Conservation (phyloP, 2,797 vertebrate genomes). For the Danio tinwini region DNA sequence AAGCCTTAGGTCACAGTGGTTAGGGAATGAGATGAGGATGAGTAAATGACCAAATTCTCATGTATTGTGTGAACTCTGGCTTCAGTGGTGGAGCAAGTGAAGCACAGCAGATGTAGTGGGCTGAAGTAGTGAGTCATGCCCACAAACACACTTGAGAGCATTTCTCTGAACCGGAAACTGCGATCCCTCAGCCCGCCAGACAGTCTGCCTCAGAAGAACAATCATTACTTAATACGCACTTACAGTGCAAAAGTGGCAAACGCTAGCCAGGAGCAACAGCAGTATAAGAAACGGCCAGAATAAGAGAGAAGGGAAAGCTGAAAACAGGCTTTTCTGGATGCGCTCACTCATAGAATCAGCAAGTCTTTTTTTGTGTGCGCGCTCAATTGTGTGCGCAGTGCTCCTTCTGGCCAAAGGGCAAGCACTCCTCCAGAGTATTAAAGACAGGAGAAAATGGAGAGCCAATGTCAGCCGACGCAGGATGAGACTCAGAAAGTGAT, state of each 20-base stretch:
- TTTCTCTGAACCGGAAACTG: constrained; percentile 33
- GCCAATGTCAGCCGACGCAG: background rate
- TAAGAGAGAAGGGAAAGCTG: background rate
- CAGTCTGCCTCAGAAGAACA: constrained; percentile 34
- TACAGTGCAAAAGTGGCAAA: constrained; percentile 13
- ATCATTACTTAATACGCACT: constrained; percentile 41
- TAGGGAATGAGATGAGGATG: background rate
- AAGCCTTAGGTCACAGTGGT: background rate
- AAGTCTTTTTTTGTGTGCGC: background rate
- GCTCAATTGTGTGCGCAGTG: background rate
- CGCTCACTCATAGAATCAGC: background rate
- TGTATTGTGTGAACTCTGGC: background rate
- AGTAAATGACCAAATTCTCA: background rate
- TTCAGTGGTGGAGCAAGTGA: background rate
- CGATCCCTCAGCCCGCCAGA: constrained; percentile 8
- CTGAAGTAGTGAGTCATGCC: constrained; percentile 12
- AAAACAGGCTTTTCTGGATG: constrained; percentile 20
- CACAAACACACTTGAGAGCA: constrained; percentile 23
- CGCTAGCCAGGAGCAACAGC: constrained; percentile 22
- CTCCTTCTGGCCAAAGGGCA: constrained; percentile 13
- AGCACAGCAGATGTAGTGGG: background rate
- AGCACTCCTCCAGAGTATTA: constrained; percentile 17
- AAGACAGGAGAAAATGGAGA: constrained; percentile 15
- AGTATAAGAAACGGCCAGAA: constrained; percentile 18
- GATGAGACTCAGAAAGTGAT: constrained; percentile 17